These are phyloP conservation scores for Oconnorella tubifera DNA, from an alignment of 2,888 invertebrate genomes.

Conservation along the genomic window DNA sequence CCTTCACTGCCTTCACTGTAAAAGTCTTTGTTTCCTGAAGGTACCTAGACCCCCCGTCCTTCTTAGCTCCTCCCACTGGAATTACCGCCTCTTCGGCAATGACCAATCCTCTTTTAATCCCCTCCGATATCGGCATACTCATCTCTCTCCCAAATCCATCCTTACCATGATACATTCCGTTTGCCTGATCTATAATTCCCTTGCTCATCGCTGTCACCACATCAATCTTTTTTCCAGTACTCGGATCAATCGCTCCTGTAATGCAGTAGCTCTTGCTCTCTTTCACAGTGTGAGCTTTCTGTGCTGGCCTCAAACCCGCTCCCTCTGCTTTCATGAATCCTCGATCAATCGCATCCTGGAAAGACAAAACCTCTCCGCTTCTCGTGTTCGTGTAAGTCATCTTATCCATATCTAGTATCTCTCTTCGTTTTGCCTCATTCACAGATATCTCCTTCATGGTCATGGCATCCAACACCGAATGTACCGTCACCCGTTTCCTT, in stretches of 20 bases:
- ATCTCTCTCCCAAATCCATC: constrained; percentile 62
- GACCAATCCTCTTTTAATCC: constrained; percentile 74
- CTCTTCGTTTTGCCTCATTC: constrained; percentile 74
- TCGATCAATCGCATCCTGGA: constrained; percentile 42
- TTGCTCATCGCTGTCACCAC: constrained; percentile 65
- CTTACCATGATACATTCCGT: constrained; percentile 61
- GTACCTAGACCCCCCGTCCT: constrained; percentile 36
- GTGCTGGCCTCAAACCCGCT: constrained; percentile 4
- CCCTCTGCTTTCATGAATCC: constrained; percentile 35
- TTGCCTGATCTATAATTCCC: constrained; percentile 66
- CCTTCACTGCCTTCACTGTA: constrained; percentile 70
- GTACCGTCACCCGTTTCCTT: constrained; percentile 62
- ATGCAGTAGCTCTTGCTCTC: constrained; percentile 65
- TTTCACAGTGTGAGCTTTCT: constrained; percentile 7
- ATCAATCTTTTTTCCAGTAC: constrained; percentile 79
- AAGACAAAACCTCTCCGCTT: constrained; percentile 66
- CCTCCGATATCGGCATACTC: constrained; percentile 75
- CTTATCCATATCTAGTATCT: constrained; percentile 47
- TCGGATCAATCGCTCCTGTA: constrained; percentile 79
- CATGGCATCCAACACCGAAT: constrained; percentile 77
- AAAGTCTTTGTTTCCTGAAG: constrained; percentile 68
- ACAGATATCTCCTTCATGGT: constrained; percentile 77
- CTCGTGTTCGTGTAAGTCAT: constrained; percentile 32
- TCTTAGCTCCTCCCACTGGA: constrained; percentile 39
- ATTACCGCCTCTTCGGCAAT: constrained; percentile 41